Percentiles rank a stretch among this genome's conserved stretches.
phyloP scores from a whole-genome alignment of 2,797 vertebrate genomes.

The Hemitrygon akajei region DNA sequence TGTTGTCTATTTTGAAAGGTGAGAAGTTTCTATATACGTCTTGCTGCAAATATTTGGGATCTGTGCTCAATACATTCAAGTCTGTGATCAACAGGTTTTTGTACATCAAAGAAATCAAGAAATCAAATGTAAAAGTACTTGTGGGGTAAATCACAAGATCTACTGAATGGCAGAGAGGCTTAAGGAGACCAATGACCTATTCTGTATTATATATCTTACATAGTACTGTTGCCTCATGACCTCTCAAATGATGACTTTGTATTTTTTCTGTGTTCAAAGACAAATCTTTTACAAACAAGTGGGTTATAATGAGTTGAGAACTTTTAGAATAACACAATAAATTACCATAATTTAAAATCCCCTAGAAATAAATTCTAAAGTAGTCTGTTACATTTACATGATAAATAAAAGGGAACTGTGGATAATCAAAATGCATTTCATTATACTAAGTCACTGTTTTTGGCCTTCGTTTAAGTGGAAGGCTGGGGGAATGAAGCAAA shows the following conservation, averaged over 20 bases:
- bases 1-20: too few species aligned
- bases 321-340: background rate
- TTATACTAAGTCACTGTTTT: background rate
- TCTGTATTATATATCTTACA: too few species aligned
- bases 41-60: too few species aligned
- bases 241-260: background rate
- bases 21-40: too few species aligned
- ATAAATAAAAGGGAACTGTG: background rate
- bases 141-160: too few species aligned
- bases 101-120: too few species aligned
- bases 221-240: too few species aligned
- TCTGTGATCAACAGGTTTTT: too few species aligned
- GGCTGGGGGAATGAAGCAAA: background rate
- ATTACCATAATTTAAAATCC: background rate
- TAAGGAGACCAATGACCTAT: too few species aligned
- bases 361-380: background rate
- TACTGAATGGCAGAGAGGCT: too few species aligned
- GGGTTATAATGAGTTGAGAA: background rate
- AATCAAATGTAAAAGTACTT: too few species aligned
- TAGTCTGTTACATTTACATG: background rate
- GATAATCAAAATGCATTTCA: background rate
- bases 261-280: background rate
- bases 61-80: too few species aligned
- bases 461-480: background rate
- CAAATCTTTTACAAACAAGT: background rate